Base-by-base conservation (phyloP, 2,797 vertebrate genomes). In the Paramormyrops hopkinsi region DNA sequence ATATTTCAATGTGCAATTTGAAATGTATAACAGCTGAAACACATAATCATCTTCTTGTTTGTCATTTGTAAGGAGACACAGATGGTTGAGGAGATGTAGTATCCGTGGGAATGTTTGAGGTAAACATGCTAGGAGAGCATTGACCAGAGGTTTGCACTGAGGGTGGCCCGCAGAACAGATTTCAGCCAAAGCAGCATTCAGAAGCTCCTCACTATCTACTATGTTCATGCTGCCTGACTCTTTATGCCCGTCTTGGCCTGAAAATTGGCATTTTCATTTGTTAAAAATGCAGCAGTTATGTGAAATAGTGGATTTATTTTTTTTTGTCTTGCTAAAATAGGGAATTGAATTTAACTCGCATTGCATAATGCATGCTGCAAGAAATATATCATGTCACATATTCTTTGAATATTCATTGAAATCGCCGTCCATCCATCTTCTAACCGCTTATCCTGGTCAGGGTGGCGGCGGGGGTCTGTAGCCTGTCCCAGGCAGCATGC, bases 331-430 rank as follows among this genome's bases (percentile, higher is more conserved):
- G 62, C 62, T 69, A 73, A 73, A 73, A 73, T 73, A 73, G 65
- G 65, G 25, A 73, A 73, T 73, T 73, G 65, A 73, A 73, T 73
- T 73, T 17, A 73, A 73, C 29, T 73, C 1, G 4, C 29, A 17
- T 73, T 73, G 65, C 65, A 73, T 73, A 73, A 73, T 73, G 65
- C 65, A 73, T 73, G 65, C 65, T 37, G 29, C 29, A 33, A 33
- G 65, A 37, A 73, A 33, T 73, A 73, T 73, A 5, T 73, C 65
- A 73, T 17, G 62, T 69, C 25, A 69, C 62, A 33, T 14, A 33
- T 73, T 73, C 29, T 73, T 73, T 73, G 65, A 73, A 73, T 73
- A 73, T 73, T 73, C 29, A 73, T 73, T 37, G 65, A 73, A 73
- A 73, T 73, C 29, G 4, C 12, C 29, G 0, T 14, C 29, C 11